These are phyloP conservation scores for Chesias legatella DNA, from an alignment of 2,888 invertebrate species.

Conservation along the genomic window DNA sequence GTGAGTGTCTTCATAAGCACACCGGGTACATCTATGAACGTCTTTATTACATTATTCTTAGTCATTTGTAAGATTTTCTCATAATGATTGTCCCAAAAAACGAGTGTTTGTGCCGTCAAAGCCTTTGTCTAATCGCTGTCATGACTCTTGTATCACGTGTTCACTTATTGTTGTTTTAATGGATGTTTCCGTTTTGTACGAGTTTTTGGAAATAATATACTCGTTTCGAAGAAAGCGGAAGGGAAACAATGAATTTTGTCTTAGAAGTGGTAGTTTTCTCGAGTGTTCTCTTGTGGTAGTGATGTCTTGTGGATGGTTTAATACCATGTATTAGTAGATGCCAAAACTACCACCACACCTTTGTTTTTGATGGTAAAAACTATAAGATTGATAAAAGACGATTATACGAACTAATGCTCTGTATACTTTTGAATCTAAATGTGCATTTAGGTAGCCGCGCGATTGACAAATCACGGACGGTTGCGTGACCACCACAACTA, in stretches of 20 bases:
- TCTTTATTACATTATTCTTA: conserved; percentile 78
- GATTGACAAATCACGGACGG: too few relatives aligned
- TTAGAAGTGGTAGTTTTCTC: too few relatives aligned
- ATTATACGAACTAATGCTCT: too few relatives aligned
- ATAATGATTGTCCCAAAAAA: conserved; percentile 78
- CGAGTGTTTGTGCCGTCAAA: conserved; percentile 76
- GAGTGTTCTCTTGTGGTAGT: too few relatives aligned
- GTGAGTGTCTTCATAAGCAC: conserved; percentile 77
- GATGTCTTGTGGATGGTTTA: too few relatives aligned
- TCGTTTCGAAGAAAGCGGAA: conserved; percentile 6
- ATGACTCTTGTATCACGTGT: conserved; percentile 54
- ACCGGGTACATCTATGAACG: conserved; percentile 76
- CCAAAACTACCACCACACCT: too few relatives aligned
- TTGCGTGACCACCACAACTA: too few relatives aligned
- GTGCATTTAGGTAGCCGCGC: too few relatives aligned
- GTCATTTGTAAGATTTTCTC: conserved; percentile 80
- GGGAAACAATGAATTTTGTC: not conserved
- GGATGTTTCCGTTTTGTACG: conserved; percentile 29
- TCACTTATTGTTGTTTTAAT: conserved; percentile 43
- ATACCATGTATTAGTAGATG: too few relatives aligned
- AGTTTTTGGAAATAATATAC: conserved; percentile 27
- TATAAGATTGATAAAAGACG: too few relatives aligned
- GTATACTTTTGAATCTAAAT: too few relatives aligned
- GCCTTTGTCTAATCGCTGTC: conserved; percentile 76
- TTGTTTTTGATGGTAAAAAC: too few relatives aligned